Evolutionary conservation across 2,888 invertebrate species (phyloP), one percentile per base, ranked within the genome.

Genomic region (Lasioglossum oenotherae): DNA sequence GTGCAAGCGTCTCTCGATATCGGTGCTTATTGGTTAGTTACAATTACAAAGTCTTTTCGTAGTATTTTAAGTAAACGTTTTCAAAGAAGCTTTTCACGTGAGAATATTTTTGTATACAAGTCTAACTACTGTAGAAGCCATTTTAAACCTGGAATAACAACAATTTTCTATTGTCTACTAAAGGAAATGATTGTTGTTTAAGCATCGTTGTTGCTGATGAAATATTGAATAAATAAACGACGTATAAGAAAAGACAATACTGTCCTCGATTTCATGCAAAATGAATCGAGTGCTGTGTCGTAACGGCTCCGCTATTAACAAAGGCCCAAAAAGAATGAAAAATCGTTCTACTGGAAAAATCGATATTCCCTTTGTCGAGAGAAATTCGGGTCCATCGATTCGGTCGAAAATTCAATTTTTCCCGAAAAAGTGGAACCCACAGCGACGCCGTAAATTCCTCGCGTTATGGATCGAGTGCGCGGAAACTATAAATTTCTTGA

Each of bases 401-500:
- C 27, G 3, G 31, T 31, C 35, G 35, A 35, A 67, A 35, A 67
- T 67, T 31, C 67, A 67, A 67, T 67, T 67, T 67, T 67, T 67
- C 67, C 31, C 35, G 67, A 67, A 67, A 67, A 67, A 67, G 19
- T 67, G 67, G 35, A 67, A 10, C 1, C 67, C 35, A 10, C 19
- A 31, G 35, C 16, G 64, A 6, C 64, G 60, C 27, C 31, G 67
- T 67, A 67, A 35, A 67, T 67, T 67, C 67, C 16, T 46, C 53
- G 19, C 27, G 75, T 19, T 35, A 41, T 27, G 27, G 23, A 44
- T 23, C 57, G 53, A 27, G 27, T 64, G 27, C 60, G 4, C 76
- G 67, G 67, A 67, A 67, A 67, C 73, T 73, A 73, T 46, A 73
- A 46, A 73, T 44, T 44, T 73, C 73, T n/a, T 44, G 27, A 73